Evolutionary conservation across 2,113 vertebrate genomes (phyloP), one percentile per base, ranked within the genome.

Genomic region (Agelaius phoeniceus): DNA sequence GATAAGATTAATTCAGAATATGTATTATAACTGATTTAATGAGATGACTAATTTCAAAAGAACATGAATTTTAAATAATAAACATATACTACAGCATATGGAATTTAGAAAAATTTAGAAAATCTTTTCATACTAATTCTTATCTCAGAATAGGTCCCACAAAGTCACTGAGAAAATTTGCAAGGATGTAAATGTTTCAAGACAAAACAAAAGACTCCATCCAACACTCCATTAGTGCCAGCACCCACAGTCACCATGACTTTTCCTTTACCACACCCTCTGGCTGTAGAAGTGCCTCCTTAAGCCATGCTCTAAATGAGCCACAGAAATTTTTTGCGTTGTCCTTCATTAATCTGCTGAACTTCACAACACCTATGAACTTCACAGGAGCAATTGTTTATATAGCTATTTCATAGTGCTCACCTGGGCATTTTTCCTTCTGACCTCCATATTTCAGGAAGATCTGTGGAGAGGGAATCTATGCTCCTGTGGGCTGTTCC

Each of bases 241-340:
- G 14, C 18, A 75, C 26, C 18, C 16, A 23, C 9, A 72, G 52
- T 27, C 20, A 31, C 7, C 9, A 11, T 21, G 24, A 49, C 8
- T 82, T 87, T 80, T 61, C 41, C n/a, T 61, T 22, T 65, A 19
- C 11, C 30, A 59, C 27, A 39, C 8, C 6, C 7, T 65, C 57
- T 0, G 0, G 11, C 23, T 54, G 15, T 7, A 57, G 21, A 33
- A 23, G 6, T 11, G 4, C 9, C 26, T 57, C 22, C 11, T 2
- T 41, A 77, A 62, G 19, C 71, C 22, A 49, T 15, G 10, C 22
- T 84, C 22, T 46, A 39, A 62, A 54, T 10, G 37, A 74, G 19
- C 8, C 30, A 28, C 2, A 31, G 15, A 9, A 68, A 39, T 84
- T 74, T 74, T 62, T 9, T 20, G 6, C 37, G n/a, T 11, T 13